Conservation (phyloP, 2,797 vertebrate genomes). For the Steatocranus sp. region DNA sequence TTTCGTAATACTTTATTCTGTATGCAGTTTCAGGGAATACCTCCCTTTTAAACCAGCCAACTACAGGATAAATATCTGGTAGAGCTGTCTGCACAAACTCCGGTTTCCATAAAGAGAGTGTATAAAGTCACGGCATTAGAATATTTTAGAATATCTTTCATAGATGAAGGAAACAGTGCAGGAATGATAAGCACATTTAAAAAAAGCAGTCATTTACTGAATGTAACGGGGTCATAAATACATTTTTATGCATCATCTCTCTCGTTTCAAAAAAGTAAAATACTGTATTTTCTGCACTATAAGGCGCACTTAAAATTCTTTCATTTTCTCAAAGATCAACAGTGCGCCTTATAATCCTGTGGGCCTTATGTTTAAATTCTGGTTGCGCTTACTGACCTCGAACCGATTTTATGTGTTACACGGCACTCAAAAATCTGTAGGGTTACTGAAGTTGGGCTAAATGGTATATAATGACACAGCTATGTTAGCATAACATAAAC, state of each 20-base stretch:
- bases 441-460: fast-evolving
- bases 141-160: background rate
- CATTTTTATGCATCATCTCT: fast-evolving
- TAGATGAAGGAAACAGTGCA: background rate
- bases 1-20: background rate
- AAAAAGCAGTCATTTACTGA: background rate
- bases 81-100: background rate
- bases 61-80: background rate
- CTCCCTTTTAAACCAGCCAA: background rate
- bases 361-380: background rate
- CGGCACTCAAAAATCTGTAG: fast-evolving
- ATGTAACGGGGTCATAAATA: background rate
- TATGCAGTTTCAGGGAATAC: background rate
- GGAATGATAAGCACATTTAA: background rate
- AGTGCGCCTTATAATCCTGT: background rate
- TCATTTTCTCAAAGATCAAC: background rate
- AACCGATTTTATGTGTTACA: background rate
- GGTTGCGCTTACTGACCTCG: background rate
- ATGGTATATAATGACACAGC: background rate
- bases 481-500: background rate
- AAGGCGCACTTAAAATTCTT: fast-evolving
- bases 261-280: background rate
- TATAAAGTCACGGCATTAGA: fast-evolving
- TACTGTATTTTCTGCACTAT: background rate
- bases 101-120: fast-evolving